Base-by-base conservation (phyloP, 1,140 invertebrate species). In the Heliconius hewitsoni region DNA sequence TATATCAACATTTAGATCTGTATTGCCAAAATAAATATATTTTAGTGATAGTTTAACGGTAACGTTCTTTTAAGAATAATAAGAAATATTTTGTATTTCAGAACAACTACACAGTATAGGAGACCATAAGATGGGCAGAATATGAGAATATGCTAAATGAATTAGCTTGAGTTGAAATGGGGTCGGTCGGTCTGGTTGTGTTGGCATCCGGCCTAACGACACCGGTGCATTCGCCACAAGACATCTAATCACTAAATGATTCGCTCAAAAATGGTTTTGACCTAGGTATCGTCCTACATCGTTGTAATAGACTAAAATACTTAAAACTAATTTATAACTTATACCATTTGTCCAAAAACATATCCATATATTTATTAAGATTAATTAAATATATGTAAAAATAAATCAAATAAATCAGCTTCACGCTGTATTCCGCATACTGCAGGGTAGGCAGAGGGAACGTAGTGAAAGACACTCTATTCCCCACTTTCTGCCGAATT, bases 161-260 rank as follows among this genome's bases (percentile, higher is more conserved):
- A 91, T 94, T 92, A 93, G 87, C 89, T 86, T 86, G 87, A 82
- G 80, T 84, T 88, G 87, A 90, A 94, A 94, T 94, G 93, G 91
- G 93, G 93, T 93, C 93, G 91, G 82, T 83, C 85, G 91, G 93
- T 94, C 93, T 94, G 90, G 90, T 89, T 91, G 88, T 84, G 91
- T 93, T 94, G 92, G 93, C 93, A 94, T 92, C 85, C 90, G 88
- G 90, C 93, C 91, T 93, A 93, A 93, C 91, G 91, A 92, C 90
- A 89, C 83, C 85, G 85, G 85, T 87, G 84, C 90, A 93, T 94
- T 90, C 91, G 90, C 85, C 77, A 74, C 79, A 71, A 52, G 50
- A 77, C 72, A 81, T 83, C 85, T 78, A 83, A 79, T 81, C 79
- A 81, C 84, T 73, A 76, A 77, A 76, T 75, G 76, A 50, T 71